Evolutionary conservation across 2,888 invertebrate genomes (phyloP), one percentile per base, ranked within the genome.

Genomic region (Nomada fabriciana): DNA sequence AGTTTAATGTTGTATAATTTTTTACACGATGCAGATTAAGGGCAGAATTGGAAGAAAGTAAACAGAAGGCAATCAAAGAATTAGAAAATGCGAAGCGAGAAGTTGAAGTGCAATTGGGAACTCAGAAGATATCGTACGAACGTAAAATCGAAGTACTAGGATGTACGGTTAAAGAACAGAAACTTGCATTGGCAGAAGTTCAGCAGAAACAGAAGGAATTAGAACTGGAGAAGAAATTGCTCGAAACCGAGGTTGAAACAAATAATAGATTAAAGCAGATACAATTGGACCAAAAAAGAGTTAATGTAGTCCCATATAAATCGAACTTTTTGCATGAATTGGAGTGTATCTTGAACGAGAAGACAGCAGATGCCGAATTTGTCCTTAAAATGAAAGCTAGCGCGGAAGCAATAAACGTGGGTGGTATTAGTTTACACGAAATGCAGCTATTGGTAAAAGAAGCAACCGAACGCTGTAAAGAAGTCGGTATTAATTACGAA

Each of bases 281-380:
- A n/a, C 93, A 94, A 88, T 91, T 94, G 57, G 94, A 94, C n/a
- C 93, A 94, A 59, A 87, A 88, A 13, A 89, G 93, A 53, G 86
- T 94, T 1, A 90, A 88, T 69, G 83, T 95, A 18, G 93, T 94
- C 0, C 94, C 94, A 0, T 95, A 95, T 85, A 92, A 93, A 83
- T 94, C 95, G 1, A 95, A 95, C 89, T 95, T 95, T 88, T 89
- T 95, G 25, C 93, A 95, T 91, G 94, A 95, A 88, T 89, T 95
- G 2, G 94, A 95, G 89, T 94, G 91, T 70, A 93, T 95, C 72
- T 89, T 95, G 50, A 94, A 92, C 47, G 93, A 92, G 76, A 92
- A 89, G n/a, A 91, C 93, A 4, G 90, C 91, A 0, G 90, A 91
- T 43, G 89, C 86, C 2, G 92, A 93, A 75, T 90, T 86, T 36